Evolutionary conservation across 2,888 invertebrate genomes (phyloP).

Genomic region (Aphodius sticticus): DNA sequence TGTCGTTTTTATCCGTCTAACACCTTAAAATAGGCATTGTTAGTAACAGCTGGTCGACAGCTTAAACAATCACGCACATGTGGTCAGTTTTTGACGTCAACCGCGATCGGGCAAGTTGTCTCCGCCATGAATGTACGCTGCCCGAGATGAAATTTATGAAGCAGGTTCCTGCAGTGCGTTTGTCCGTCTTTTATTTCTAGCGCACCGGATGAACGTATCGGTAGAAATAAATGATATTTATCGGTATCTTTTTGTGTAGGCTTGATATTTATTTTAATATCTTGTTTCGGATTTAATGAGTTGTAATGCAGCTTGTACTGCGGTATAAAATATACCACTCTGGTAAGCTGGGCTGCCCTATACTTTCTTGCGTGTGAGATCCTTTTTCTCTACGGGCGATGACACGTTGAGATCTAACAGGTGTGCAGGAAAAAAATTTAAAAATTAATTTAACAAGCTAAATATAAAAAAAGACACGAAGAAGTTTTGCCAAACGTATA

Average conservation of each 20-base stretch:
- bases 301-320: not conserved
- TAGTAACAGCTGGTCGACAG: conserved; percentile 48
- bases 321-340: not conserved
- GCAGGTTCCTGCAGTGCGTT: conserved; percentile 37
- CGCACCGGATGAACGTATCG: not conserved
- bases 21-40: conserved; percentile 46
- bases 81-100: conserved; percentile 50
- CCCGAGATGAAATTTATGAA: conserved; percentile 42
- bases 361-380: not conserved
- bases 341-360: not conserved
- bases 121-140: conserved; percentile 41
- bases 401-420: no score
- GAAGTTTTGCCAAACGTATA: no score
- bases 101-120: conserved; percentile 43
- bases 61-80: conserved; percentile 50
- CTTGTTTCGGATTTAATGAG: not conserved
- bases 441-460: no score
- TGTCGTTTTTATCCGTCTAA: conserved; percentile 43
- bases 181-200: conserved; percentile 5
- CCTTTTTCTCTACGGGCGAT: no score
- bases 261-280: not conserved
- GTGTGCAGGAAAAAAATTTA: no score
- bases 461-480: no score
- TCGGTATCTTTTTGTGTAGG: not conserved
- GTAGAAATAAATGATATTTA: not conserved